phyloP scores from a whole-genome alignment of 2,888 invertebrate species.

The Aspidapion aeneum region DNA sequence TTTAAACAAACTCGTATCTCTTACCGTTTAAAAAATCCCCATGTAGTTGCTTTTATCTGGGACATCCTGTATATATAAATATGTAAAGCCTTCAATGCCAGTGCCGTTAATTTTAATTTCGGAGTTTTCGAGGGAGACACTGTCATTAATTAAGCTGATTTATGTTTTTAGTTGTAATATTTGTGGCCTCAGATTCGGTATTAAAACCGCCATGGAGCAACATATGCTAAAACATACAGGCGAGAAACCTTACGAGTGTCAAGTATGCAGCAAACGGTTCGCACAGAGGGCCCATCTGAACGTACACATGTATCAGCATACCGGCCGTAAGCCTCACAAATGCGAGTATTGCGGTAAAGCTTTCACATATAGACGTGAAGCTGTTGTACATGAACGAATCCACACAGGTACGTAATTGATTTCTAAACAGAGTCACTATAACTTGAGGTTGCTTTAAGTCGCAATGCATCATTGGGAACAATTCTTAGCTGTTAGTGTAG shows the following conservation, averaged over 20 bases:
- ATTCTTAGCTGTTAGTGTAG: no score
- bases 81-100: no score
- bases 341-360: conserved; percentile 22
- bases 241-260: not conserved
- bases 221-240: not conserved
- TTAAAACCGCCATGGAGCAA: not conserved
- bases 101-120: no score
- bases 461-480: no score
- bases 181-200: not conserved
- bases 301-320: conserved; percentile 24
- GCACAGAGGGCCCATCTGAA: not conserved
- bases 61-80: no score
- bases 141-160: no score
- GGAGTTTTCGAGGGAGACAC: no score
- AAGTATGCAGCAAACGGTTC: conserved; percentile 2
- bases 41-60: no score
- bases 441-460: no score
- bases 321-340: conserved; percentile 24
- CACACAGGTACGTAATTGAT: conserved; percentile 24
- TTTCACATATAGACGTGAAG: conserved; percentile 21
- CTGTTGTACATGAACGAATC: conserved; percentile 22
- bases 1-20: no score
- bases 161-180: not conserved
- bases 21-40: no score
- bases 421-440: no score